Evolutionary conservation across 2,113 vertebrate genomes (phyloP).

Genomic region (Motacilla alba): DNA sequence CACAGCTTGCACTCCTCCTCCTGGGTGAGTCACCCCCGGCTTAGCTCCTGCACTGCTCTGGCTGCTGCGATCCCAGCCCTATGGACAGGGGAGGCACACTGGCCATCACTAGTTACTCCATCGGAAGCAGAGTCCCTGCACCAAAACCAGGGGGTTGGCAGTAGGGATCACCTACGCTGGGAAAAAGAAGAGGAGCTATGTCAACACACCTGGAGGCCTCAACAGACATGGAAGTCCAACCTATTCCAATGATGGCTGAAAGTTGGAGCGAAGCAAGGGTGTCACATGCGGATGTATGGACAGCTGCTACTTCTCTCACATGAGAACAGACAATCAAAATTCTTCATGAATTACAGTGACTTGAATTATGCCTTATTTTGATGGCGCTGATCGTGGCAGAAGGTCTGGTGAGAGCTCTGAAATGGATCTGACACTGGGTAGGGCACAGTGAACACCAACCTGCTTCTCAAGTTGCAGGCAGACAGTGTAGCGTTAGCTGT

Average conservation of each 20-base stretch:
- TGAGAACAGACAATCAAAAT: neutral
- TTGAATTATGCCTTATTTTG: neutral
- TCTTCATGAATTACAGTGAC: neutral
- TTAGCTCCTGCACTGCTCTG: neutral
- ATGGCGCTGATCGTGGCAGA: neutral
- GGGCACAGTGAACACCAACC: neutral
- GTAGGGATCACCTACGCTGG: neutral
- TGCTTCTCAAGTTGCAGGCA: neutral
- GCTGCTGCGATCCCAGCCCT: neutral
- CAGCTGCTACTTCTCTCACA: neutral
- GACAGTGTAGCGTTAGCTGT: neutral
- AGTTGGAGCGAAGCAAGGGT: neutral
- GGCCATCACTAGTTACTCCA: neutral
- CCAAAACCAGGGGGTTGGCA: neutral
- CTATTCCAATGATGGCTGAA: neutral
- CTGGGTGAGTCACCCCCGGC: neutral
- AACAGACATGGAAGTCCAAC: neutral
- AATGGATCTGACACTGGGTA: neutral
- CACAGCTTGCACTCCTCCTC: neutral
- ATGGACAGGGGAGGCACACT: neutral
- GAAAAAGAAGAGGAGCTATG: neutral
- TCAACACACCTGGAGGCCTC: neutral
- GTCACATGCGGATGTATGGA: fast-evolving
- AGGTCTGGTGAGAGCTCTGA: neutral
- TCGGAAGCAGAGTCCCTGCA: fast-evolving